Evolutionary conservation across 2,888 invertebrate species (phyloP).

Genomic region (Tetranychus truncatus): DNA sequence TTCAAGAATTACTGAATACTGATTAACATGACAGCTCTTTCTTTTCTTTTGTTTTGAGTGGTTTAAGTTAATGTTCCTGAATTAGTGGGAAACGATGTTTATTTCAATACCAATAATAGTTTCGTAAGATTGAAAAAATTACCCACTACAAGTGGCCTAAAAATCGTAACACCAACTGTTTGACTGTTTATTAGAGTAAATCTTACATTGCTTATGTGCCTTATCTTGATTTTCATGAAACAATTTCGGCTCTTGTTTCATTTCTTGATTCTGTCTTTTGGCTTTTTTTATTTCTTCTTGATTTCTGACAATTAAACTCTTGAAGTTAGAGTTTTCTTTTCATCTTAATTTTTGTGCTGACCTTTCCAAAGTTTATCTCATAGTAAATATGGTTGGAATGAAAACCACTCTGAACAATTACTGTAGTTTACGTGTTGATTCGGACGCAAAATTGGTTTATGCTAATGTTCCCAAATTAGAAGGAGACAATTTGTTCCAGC

Average conservation of each 20-base stretch:
- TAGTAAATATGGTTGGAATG: neutral
- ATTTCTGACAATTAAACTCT: neutral
- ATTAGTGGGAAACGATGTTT: neutral
- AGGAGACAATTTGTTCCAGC: neutral
- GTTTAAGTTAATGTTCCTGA: neutral
- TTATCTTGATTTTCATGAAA: neutral
- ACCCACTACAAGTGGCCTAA: slow-evolving; percentile 16
- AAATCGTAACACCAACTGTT: slow-evolving; percentile 12
- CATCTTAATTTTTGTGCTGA: neutral
- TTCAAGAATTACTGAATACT: no score
- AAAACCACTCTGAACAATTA: neutral
- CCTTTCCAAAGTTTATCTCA: neutral
- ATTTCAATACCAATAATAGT: slow-evolving; percentile 12
- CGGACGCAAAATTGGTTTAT: neutral
- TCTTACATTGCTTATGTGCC: slow-evolving; percentile 17
- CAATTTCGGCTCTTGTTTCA: no score
- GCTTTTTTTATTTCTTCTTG: neutral
- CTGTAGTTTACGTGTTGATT: neutral
- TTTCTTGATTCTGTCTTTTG: neutral
- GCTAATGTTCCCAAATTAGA: neutral
- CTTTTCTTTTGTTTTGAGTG: no score
- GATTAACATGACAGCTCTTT: no score
- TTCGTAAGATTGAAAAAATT: slow-evolving; percentile 15
- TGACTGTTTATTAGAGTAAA: slow-evolving; percentile 12
- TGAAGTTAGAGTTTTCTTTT: neutral